A percentile compares a stretch with the other conserved stretches of the same genome.
phyloP scores from a whole-genome alignment of 2,888 invertebrate genomes.

The Empis stercorea region DNA sequence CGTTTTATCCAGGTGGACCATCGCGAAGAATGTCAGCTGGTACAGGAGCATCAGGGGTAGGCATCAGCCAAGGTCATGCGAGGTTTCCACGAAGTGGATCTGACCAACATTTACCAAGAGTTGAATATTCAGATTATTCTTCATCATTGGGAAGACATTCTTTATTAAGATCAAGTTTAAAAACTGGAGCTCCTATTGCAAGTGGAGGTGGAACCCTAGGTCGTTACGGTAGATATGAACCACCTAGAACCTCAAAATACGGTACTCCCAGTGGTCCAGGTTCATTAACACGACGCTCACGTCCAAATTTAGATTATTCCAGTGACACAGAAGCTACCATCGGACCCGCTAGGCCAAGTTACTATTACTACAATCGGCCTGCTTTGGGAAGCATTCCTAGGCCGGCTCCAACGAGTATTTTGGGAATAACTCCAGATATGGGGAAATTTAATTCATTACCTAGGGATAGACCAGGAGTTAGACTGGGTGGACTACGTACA shows the following conservation, averaged over 20 bases:
- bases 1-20: constrained; percentile 60
- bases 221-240: constrained; percentile 51
- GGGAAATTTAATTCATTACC: constrained; percentile 61
- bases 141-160: constrained; percentile 62
- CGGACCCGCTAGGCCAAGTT: constrained; percentile 58
- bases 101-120: constrained; percentile 78
- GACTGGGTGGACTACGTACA: constrained; percentile 39
- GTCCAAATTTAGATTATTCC: constrained; percentile 74
- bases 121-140: constrained; percentile 76
- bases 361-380: constrained; percentile 53
- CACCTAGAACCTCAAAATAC: constrained; percentile 37
- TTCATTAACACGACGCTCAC: constrained; percentile 58
- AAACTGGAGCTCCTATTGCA: constrained; percentile 41
- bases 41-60: constrained; percentile 24
- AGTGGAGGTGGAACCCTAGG: constrained; percentile 41
- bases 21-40: constrained; percentile 55
- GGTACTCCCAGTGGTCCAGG: constrained; percentile 36
- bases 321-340: constrained; percentile 92
- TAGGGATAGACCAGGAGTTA: constrained; percentile 47
- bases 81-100: constrained; percentile 76
- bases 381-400: constrained; percentile 34
- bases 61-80: constrained; percentile 31
- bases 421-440: constrained; percentile 32
- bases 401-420: constrained; percentile 22
- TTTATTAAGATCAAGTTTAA: constrained; percentile 66